phyloP scores from a whole-genome alignment of 1,140 invertebrate genomes.

The Aphelenchoides fujianensis region DNA sequence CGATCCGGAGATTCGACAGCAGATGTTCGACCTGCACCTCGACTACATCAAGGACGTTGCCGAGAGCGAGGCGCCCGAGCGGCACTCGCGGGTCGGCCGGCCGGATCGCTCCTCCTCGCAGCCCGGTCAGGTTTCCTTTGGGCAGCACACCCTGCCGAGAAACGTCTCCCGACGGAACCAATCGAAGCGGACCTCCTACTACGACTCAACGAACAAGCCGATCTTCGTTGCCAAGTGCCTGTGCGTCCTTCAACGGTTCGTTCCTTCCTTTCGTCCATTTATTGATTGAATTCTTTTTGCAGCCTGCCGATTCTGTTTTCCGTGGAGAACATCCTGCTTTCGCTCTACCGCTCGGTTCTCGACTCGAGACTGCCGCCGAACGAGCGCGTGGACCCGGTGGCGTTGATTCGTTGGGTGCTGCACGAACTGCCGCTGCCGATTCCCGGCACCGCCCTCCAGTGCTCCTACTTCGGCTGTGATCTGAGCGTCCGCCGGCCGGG shows the following conservation, averaged over 20 bases:
- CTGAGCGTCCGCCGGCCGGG: slow-evolving; percentile 58
- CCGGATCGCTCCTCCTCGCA: slow-evolving; percentile 62
- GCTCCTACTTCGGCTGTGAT: slow-evolving; percentile 32
- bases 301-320: slow-evolving; percentile 79
- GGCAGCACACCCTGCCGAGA: slow-evolving; percentile 67
- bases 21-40: slow-evolving; percentile 49
- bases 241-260: slow-evolving; percentile 63
- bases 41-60: slow-evolving; percentile 40
- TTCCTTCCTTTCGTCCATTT: neutral
- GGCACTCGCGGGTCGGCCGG: too few species aligned
- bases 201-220: slow-evolving; percentile 86
- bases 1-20: slow-evolving; percentile 53
- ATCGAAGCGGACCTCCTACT: slow-evolving; percentile 72
- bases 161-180: slow-evolving; percentile 67
- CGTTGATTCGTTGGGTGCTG: slow-evolving; percentile 88
- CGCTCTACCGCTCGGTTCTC: slow-evolving; percentile 32
- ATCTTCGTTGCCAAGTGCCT: slow-evolving; percentile 92
- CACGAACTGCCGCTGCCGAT: slow-evolving; percentile 87
- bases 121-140: slow-evolving; percentile 72
- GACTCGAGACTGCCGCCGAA: too few species aligned
- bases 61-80: slow-evolving; percentile 9
- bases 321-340: slow-evolving; percentile 74
- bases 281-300: neutral
- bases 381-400: slow-evolving; percentile 67
- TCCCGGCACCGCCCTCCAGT: slow-evolving; percentile 67